Base-by-base conservation (phyloP, 2,888 invertebrate species). In the Drosophila prolongata region DNA sequence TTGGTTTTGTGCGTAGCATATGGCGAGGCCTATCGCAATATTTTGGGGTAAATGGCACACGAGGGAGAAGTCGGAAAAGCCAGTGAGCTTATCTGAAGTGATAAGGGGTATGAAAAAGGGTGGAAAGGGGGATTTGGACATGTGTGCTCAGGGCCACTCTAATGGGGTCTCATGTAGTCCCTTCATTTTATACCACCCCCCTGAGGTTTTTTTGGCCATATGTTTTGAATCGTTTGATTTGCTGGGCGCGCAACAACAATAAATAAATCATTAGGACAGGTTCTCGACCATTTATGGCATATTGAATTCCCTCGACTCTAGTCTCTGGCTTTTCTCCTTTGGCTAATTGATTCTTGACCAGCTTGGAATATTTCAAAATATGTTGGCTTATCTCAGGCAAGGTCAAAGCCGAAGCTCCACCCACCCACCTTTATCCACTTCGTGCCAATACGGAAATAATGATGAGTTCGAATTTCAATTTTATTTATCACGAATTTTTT, bases 261-360 rank as follows among this genome's bases (percentile, higher is more conserved):
- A 80, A 73, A 80, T 80, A 77, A 57, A 66, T 38, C 57, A 87
- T 87, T 87, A 78, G 58, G 80, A 68, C 69, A 87, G 87, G 80
- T 83, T 73, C 80, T 40, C 24, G 37, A 13, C 8, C 30, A 6
- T 16, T 40, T 52, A 38, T 35, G 42, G 42, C 1, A 16, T 30
- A 46, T 14, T 30, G 13, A 27, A 30, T 55, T 56, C 43, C 69
- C 53, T 27, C 5, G 52, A 10, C 27, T 3, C 16, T 9, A 5
- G 8, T 55, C 9, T 35, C 24, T 27, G 10, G n/a, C 38, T 27
- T 13, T 8, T 24, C 24, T 56, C 55, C 44, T 19, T 44, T 24
- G 40, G 27, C 65, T 66, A 66, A 66, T 66, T 66, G 65, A 27
- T 67, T 53, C 11, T 40, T 8, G 64, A 27, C 46, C 58, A 57